Conservation (phyloP, 1,140 invertebrate genomes). For the Drosophila equinoxialis region DNA sequence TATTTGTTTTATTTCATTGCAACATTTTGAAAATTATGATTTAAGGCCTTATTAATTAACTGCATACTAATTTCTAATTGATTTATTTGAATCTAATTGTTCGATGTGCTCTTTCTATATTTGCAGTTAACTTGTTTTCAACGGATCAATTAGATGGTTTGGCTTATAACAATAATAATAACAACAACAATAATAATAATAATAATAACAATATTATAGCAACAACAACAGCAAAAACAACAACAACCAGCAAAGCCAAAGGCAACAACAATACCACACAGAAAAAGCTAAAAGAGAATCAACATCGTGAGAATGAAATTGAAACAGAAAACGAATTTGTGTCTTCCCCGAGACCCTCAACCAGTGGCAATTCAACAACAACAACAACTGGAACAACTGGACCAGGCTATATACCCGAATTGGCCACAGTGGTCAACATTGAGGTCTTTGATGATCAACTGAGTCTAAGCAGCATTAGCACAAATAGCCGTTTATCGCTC, state of each 20-base stretch:
- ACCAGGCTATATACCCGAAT: slow-evolving; percentile 23
- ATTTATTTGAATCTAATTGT: not conserved
- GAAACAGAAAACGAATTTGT: slow-evolving; percentile 16
- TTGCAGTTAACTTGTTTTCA: slow-evolving; percentile 51
- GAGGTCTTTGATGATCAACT: slow-evolving; percentile 88
- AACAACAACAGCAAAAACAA: slow-evolving; percentile 27
- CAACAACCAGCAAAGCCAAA: not conserved
- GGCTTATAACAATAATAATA: slow-evolving; percentile 52
- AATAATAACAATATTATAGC: slow-evolving; percentile 60
- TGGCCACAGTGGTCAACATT: slow-evolving; percentile 77
- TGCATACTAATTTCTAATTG: too few species aligned
- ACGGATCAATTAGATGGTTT: slow-evolving; percentile 62
- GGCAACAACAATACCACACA: slow-evolving; percentile 8
- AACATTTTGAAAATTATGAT: too few species aligned
- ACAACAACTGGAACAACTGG: slow-evolving; percentile 13
- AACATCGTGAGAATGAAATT: not conserved
- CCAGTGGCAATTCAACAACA: slow-evolving; percentile 11
- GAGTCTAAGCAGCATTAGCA: slow-evolving; percentile 92
- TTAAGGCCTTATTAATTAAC: too few species aligned
- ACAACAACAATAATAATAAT: slow-evolving; percentile 39
- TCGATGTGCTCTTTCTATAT: not conserved
- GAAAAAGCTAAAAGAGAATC: slow-evolving; percentile 6
- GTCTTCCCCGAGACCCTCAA: slow-evolving; percentile 39
- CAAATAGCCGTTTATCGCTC: slow-evolving; percentile 90
- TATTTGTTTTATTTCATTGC: too few species aligned